These are phyloP conservation scores for Smithornis capensis DNA, from an alignment of 2,113 vertebrate genomes.

Conservation along the genomic window DNA sequence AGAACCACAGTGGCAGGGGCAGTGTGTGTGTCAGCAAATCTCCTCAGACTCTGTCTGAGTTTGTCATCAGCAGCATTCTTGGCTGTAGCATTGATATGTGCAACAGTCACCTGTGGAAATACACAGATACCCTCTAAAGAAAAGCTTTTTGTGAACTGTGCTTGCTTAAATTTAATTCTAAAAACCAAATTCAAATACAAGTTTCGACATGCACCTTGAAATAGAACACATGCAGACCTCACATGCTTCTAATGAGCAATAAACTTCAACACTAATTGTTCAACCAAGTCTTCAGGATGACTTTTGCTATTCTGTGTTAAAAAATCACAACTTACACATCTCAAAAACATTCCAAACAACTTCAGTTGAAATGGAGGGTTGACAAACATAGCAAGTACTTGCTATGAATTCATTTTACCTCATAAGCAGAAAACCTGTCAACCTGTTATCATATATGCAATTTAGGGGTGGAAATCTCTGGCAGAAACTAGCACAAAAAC, in stretches of 20 bases:
- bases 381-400: not conserved
- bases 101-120: constrained; percentile 91
- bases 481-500: not conserved
- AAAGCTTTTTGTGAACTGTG: not conserved
- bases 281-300: not conserved
- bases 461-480: not conserved
- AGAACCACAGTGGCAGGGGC: constrained; percentile 95
- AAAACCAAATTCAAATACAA: fast-evolving
- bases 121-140: not conserved
- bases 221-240: not conserved
- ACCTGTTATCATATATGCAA: not conserved
- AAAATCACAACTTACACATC: not conserved
- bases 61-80: constrained; percentile 99
- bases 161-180: not conserved
- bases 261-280: not conserved
- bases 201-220: not conserved
- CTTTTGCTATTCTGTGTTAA: not conserved
- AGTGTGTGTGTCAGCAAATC: constrained; percentile 95
- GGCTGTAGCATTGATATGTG: constrained; percentile 97
- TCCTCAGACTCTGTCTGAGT: constrained; percentile 92
- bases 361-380: not conserved
- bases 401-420: not conserved
- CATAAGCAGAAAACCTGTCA: not conserved
- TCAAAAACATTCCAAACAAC: not conserved
- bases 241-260: not conserved